phyloP scores from a whole-genome alignment of 2,888 invertebrate genomes.

The Rotaria socialis region DNA sequence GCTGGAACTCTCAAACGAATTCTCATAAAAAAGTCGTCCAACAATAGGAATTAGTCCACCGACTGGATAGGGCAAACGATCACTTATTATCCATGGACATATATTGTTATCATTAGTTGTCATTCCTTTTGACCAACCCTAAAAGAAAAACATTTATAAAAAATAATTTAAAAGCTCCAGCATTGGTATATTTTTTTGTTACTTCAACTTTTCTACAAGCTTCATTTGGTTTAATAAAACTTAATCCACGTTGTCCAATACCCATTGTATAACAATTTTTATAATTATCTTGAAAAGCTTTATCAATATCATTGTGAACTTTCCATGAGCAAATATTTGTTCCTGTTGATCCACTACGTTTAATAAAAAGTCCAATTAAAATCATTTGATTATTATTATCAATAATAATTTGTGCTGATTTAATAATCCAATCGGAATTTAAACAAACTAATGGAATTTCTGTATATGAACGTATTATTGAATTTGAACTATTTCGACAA shows the following conservation, averaged over 20 bases:
- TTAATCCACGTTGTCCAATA: conserved; percentile 35
- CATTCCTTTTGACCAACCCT: conserved; percentile 23
- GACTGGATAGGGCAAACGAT: conserved; percentile 5
- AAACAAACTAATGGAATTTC: conserved; percentile 40
- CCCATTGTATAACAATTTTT: conserved; percentile 39
- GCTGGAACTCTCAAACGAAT: not conserved
- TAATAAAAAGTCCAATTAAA: conserved; percentile 38
- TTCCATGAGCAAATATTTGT: not conserved
- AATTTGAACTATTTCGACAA: conserved; percentile 33
- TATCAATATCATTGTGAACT: conserved; percentile 23
- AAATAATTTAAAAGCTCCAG: not conserved
- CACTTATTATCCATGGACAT: conserved; percentile 17
- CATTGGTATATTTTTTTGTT: not conserved
- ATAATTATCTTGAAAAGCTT: conserved; percentile 35
- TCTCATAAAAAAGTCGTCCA: not conserved
- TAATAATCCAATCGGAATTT: not conserved
- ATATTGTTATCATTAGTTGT: not conserved
- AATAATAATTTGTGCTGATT: conserved; percentile 20
- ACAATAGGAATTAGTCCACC: not conserved
- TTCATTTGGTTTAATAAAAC: conserved; percentile 46
- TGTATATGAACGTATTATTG: conserved; percentile 40
- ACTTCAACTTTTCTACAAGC: conserved; percentile 36
- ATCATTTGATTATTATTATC: conserved; percentile 36
- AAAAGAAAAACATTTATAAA: not conserved
- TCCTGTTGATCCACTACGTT: not conserved